Evolutionary conservation across 2,113 vertebrate genomes (phyloP), one percentile per base, ranked within the genome.

Genomic region (Bucco capensis): DNA sequence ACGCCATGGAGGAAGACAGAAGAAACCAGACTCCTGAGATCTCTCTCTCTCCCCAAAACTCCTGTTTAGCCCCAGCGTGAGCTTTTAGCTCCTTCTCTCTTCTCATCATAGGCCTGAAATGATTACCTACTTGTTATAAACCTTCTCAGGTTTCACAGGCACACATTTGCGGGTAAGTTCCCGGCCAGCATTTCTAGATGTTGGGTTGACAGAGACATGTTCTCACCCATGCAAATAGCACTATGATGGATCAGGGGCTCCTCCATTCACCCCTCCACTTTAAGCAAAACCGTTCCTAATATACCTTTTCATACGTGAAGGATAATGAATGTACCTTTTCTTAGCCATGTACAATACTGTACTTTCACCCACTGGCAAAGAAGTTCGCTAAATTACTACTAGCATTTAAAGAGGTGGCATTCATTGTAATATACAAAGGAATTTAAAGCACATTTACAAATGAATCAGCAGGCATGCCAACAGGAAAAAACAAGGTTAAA

Each of bases 41-140:
- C 96, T 96, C 82, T 97, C 88, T 96, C 42, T 62, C 93, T 70
- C 89, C 82, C 92, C 76, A 65, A 83, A 93, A 86, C 91, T 70
- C 88, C 93, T 79, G 83, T n/a, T 95, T 65, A 18, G 91, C 88
- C 96, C 82, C 96, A 97, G 95, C 94, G 19, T 95, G 97, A 97
- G 97, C 96, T 93, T 97, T 96, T 96, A 85, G 58, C 95, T 96
- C 92, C 92, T 84, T 37, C 44, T 89, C 94, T 77, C 91, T 42
- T 42, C 87, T 97, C 62, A 35, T 86, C 40, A 67, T 56, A 96
- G 96, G 96, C 97, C 97, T 98, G 97, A 97, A 97, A 97, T 95
- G 96, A 96, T 98, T 98, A 98, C 97, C 96, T 97, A 98, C 96
- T 98, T 97, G 97, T 97, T 98, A 98, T 98, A 98, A 98, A 97